Evolutionary conservation across 2,888 invertebrate species (phyloP).

Genomic region (Trichopoda pennipes): DNA sequence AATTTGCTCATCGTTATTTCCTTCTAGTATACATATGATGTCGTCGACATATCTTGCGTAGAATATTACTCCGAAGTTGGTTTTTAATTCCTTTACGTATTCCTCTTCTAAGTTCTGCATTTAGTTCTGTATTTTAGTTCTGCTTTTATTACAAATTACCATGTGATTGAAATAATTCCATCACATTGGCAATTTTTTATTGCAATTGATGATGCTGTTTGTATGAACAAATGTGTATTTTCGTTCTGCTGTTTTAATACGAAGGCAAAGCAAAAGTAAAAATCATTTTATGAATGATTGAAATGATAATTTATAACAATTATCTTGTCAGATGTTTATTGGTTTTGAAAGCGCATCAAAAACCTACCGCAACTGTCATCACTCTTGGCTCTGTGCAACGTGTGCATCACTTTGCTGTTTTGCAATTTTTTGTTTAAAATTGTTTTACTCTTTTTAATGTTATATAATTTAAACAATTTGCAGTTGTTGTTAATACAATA

Average conservation of each 20-base stretch:
- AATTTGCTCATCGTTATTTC: too few species aligned
- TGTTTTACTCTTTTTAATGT: background rate
- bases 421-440: slow-evolving; percentile 10
- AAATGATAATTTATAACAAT: slow-evolving; percentile 62
- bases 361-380: slow-evolving; percentile 76
- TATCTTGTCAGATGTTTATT: slow-evolving; percentile 60
- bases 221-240: too few species aligned
- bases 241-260: too few species aligned
- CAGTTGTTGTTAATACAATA: slow-evolving; percentile 25
- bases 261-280: background rate
- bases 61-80: too few species aligned
- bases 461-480: slow-evolving; percentile 40
- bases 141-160: slow-evolving; percentile 16
- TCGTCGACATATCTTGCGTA: too few species aligned
- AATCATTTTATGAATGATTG: slow-evolving; percentile 46
- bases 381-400: slow-evolving; percentile 42
- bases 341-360: slow-evolving; percentile 75
- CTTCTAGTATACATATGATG: too few species aligned
- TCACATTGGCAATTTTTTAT: background rate
- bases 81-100: too few species aligned
- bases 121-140: too few species aligned
- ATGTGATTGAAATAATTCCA: slow-evolving; percentile 48
- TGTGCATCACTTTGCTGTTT: slow-evolving; percentile 36
- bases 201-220: too few species aligned
- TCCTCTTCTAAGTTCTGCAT: too few species aligned